Evolutionary conservation across 2,888 invertebrate species (phyloP).

Genomic region (Mesoligia furuncula): DNA sequence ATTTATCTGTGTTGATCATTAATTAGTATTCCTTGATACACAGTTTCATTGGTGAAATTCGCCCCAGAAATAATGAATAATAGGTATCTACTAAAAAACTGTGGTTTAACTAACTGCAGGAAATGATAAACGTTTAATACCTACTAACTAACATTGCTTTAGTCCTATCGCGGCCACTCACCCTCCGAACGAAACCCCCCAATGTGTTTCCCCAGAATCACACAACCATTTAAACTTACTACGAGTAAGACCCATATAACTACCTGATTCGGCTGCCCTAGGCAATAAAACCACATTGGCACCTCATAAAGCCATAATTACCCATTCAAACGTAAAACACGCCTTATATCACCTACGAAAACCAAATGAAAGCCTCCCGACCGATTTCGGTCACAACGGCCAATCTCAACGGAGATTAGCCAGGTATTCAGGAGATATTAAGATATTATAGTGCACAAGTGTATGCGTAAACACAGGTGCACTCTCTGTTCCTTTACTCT

Average conservation of each 20-base stretch:
- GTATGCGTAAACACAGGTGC: no score
- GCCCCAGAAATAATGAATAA: background rate
- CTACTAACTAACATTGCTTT: background rate
- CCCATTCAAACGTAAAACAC: conserved; percentile 30
- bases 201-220: background rate
- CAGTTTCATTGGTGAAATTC: background rate
- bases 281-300: conserved; percentile 41
- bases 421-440: no score
- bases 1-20: background rate
- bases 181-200: background rate
- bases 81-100: background rate
- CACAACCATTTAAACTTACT: conserved; percentile 30
- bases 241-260: conserved; percentile 5
- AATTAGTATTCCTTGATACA: background rate
- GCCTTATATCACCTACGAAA: conserved; percentile 10
- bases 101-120: background rate
- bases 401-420: no score
- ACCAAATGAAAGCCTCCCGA: no score
- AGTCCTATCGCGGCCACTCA: background rate
- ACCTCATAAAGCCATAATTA: conserved; percentile 27
- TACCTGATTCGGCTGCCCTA: conserved; percentile 9
- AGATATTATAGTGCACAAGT: no score
- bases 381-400: no score
- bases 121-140: background rate
- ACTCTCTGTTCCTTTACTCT: no score